Evolutionary conservation across 2,113 vertebrate genomes (phyloP).

Genomic region (Lasiurus borealis): DNA sequence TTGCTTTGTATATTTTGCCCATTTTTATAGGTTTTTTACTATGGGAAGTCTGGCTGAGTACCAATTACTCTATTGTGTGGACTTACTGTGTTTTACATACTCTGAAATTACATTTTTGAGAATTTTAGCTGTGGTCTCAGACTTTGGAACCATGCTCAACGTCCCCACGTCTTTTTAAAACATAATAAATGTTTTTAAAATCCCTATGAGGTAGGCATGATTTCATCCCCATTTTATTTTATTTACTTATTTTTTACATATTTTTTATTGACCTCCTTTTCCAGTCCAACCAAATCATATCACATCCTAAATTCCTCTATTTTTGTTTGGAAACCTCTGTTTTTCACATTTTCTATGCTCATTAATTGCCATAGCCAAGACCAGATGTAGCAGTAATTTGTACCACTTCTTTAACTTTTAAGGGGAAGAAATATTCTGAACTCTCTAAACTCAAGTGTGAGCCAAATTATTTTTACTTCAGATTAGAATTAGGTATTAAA

Average conservation of each 20-base stretch:
- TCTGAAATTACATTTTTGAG: background rate
- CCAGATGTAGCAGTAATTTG: background rate
- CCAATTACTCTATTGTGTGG: background rate
- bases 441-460: background rate
- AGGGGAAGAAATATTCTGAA: background rate
- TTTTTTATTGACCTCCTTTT: background rate
- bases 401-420: background rate
- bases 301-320: background rate
- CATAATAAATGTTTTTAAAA: background rate
- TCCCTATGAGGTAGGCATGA: background rate
- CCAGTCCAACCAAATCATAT: background rate
- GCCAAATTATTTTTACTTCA: constrained; percentile 7
- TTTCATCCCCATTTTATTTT: background rate
- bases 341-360: constrained; percentile 19
- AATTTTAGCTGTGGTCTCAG: background rate
- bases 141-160: background rate
- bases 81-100: background rate
- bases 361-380: background rate
- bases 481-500: constrained; percentile 35
- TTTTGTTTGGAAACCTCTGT: background rate
- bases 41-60: background rate
- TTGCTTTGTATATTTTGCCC: background rate
- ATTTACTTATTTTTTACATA: too few species aligned
- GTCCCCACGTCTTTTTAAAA: background rate
- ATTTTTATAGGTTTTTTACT: background rate